A percentile compares a stretch with the other conserved stretches of the same genome.
Conservation (phyloP, 1,140 invertebrate species). For the Matsumurasca onukii region DNA sequence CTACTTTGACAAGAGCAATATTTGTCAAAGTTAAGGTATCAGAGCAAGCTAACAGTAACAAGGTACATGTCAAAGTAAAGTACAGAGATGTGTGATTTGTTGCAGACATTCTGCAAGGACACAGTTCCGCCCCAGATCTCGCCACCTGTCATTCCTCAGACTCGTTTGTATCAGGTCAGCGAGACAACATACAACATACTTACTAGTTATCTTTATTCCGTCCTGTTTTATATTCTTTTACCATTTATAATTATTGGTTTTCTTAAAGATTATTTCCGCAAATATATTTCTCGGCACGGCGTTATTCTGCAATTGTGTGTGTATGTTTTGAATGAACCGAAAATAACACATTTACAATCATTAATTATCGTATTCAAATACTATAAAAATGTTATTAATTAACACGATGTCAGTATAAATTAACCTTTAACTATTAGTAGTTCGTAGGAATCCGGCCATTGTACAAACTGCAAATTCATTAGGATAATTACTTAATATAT, state of each 20-base stretch:
- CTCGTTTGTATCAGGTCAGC: neutral
- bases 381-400: too few species aligned
- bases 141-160: constrained; percentile 4
- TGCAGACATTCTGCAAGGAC: constrained; percentile 10
- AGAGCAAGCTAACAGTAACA: too few species aligned
- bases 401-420: too few species aligned
- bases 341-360: neutral
- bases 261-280: neutral
- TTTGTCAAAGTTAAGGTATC: too few species aligned
- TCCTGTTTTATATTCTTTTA: neutral
- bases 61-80: too few species aligned
- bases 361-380: neutral
- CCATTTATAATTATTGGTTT: neutral
- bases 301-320: neutral
- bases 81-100: too few species aligned
- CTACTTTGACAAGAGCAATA: too few species aligned
- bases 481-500: too few species aligned
- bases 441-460: neutral
- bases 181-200: neutral
- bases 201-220: neutral
- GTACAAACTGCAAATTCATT: too few species aligned
- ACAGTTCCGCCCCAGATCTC: constrained; percentile 11
- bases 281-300: neutral
- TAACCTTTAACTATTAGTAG: neutral
- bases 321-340: too few species aligned